Conservation (phyloP, 2,113 vertebrate species). For the Notarius quadriscutis region DNA sequence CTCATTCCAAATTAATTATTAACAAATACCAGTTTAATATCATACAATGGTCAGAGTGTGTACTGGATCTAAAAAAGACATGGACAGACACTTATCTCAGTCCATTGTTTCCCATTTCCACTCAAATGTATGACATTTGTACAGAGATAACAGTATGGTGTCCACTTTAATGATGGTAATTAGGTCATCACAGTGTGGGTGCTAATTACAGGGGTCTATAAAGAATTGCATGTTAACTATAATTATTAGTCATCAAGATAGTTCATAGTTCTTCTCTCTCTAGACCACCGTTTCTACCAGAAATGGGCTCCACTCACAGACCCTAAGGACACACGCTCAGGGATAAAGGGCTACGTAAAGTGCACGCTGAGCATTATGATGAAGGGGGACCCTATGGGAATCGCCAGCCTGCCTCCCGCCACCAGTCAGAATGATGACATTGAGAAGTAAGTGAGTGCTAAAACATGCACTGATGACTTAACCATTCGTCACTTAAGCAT, state of each 20-base stretch:
- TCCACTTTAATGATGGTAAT: slow-evolving; percentile 29
- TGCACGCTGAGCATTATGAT: slow-evolving; percentile 81
- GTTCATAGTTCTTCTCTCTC: slow-evolving; percentile 16
- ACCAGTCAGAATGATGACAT: slow-evolving; percentile 78
- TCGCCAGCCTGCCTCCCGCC: slow-evolving; percentile 65
- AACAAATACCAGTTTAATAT: background rate
- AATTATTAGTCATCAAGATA: slow-evolving; percentile 27
- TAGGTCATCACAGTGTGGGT: background rate
- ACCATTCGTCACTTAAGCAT: background rate
- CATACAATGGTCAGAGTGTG: background rate
- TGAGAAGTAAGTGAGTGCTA: slow-evolving; percentile 78
- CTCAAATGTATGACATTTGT: slow-evolving; percentile 10
- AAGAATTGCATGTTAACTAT: background rate
- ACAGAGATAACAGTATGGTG: background rate
- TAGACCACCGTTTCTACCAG: slow-evolving; percentile 91
- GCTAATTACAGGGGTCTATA: slow-evolving; percentile 28
- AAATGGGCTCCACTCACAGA: slow-evolving; percentile 94
- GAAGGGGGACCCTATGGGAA: slow-evolving; percentile 74
- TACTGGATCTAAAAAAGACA: background rate
- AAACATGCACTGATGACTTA: background rate
- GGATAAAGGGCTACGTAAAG: slow-evolving; percentile 90
- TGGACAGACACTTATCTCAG: background rate
- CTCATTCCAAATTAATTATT: background rate
- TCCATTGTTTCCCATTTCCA: slow-evolving; percentile 9
- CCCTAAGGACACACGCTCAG: slow-evolving; percentile 82